Evolutionary conservation across 1,140 invertebrate genomes (phyloP), one percentile per base, ranked within the genome.

Genomic region (Metopolophium dirhodum): DNA sequence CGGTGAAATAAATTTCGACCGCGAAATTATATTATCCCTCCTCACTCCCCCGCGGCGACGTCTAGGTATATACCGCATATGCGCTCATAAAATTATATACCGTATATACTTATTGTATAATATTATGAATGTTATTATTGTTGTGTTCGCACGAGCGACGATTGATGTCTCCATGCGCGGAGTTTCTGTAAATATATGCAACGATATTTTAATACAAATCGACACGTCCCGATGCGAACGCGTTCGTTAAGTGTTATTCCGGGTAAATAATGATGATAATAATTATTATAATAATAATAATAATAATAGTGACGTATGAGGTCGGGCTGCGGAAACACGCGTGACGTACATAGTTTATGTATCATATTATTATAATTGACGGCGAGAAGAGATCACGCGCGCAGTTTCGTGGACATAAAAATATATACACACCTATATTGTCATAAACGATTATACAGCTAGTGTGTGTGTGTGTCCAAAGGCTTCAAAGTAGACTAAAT

Each of bases 171-270:
- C 47, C n/a, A 9, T 9, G 77, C 35, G 77, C 51, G 7, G 51
- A 37, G 18, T 37, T 83, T 37, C 37, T 9, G 35, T 51, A 54
- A 35, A 54, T 51, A 51, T 22, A 35, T 49, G 49, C 88, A 26
- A 89, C 88, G 49, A 35, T 37, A 54, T 57, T 57, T 45, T 88
- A 88, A 54, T 57, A 90, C 51, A 90, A 90, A 90, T 90, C 88
- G 88, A 90, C 88, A 90, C 88, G 88, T 90, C 88, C 35, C 49
- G 51, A 68, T 2, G n/a, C n/a, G 49, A 83, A 68, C 61, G 30
- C 61, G 14, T 68, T 68, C 61, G 61, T 68, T 68, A n/a, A 68
- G 61, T 68, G 61, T 68, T 68, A 68, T 68, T 4, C 61, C 30
- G 61, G 14, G 11, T 68, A 68, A 68, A 68, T 18, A 68, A 68